phyloP scores from a whole-genome alignment of 2,113 vertebrate genomes.

The Callocephalon fimbriatum region DNA sequence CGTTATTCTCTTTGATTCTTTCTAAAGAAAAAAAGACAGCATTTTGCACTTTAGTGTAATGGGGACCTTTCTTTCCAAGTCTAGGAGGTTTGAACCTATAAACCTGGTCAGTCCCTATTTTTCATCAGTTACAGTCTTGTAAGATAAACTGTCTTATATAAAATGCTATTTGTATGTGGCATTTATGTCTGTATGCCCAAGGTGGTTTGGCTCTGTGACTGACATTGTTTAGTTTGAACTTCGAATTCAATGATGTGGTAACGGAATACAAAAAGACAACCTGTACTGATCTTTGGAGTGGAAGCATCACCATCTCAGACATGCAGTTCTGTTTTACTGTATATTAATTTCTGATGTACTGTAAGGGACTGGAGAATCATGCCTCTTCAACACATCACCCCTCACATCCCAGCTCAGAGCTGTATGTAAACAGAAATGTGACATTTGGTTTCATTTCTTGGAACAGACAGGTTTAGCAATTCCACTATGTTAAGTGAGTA shows the following conservation, averaged over 20 bases:
- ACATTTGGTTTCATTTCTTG: slow-evolving; percentile 45
- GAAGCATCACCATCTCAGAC: neutral
- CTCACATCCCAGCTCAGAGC: neutral
- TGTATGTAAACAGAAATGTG: slow-evolving; percentile 25
- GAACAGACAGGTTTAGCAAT: slow-evolving; percentile 27
- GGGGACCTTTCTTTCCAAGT: neutral
- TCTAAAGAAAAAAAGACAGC: neutral
- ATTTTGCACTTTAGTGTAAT: neutral
- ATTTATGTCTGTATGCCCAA: neutral
- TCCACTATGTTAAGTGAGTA: slow-evolving; percentile 19
- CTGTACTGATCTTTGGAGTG: neutral
- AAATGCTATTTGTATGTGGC: neutral
- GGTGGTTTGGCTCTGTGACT: neutral
- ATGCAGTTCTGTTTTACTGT: neutral
- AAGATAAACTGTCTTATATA: neutral
- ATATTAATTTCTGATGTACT: neutral
- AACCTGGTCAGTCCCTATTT: neutral
- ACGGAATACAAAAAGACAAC: neutral
- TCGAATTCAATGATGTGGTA: neutral
- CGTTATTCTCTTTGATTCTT: neutral
- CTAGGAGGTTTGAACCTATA: neutral
- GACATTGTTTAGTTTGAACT: neutral
- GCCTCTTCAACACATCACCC: neutral
- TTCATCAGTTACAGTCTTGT: neutral
- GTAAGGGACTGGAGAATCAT: neutral